These are phyloP conservation scores for Acridotheres tristis DNA, from an alignment of 2,797 vertebrate genomes.

Conservation along the genomic window DNA sequence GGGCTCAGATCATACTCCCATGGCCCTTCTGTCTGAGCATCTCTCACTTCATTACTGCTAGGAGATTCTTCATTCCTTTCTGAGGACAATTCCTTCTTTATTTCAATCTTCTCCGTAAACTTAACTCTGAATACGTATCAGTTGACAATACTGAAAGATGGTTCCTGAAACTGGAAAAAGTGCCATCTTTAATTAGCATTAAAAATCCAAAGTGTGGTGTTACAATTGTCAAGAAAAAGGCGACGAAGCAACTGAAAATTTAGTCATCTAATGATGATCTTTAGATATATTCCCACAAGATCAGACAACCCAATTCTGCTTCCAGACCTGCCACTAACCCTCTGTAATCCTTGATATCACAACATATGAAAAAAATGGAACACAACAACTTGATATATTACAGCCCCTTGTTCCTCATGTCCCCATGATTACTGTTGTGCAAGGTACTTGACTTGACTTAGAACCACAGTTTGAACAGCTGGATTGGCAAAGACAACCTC, in stretches of 20 bases:
- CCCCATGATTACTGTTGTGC: background rate
- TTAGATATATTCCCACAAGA: background rate
- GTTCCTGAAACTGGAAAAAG: background rate
- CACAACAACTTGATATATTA: no score
- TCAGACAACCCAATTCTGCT: background rate
- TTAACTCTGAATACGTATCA: background rate
- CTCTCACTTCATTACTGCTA: background rate
- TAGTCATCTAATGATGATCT: background rate
- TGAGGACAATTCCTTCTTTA: background rate
- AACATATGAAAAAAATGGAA: background rate
- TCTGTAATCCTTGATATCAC: background rate
- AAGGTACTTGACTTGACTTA: background rate
- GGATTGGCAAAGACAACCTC: background rate
- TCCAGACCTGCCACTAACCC: background rate
- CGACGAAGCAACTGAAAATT: background rate
- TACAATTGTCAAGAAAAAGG: background rate
- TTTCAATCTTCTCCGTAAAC: background rate
- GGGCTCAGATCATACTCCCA: background rate
- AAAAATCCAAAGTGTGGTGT: background rate
- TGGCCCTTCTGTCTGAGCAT: background rate
- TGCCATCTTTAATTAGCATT: background rate
- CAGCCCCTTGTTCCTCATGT: background rate
- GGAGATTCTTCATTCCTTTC: background rate
- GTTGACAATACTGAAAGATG: background rate
- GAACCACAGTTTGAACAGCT: background rate